Base-by-base conservation (phyloP, 2,113 vertebrate species). In the Phodopus roborovskii region DNA sequence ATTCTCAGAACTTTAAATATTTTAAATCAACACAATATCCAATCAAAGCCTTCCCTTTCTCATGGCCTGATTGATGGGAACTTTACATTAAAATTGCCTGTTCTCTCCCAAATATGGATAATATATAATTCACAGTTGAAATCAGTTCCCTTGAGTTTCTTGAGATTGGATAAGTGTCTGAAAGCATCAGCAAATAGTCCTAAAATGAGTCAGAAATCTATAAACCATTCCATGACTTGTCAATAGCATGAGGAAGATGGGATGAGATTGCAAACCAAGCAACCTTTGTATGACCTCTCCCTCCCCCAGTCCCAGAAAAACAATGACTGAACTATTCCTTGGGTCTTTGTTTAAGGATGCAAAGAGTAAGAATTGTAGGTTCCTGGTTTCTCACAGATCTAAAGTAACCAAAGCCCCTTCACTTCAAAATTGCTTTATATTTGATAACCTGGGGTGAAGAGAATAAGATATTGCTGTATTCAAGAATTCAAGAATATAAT, bases 101-200 rank as follows among this genome's bases (percentile, higher is more conserved):
- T 94, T 96, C 79, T 84, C 82, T 85, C 74, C 64, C 78, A 95
- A 95, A 96, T 94, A 97, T 95, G 70, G 94, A 94, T 94, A 95
- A 96, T 92, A 96, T 94, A 91, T 97, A 91, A 97, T 94, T 95
- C 83, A 96, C 95, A 96, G 94, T 90, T 89, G 64, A 96, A 95
- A 97, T 92, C 64, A 5, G 22, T 33, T 97, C 97, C 96, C 97
- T 81, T 94, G 97, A 97, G 97, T 92, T 94, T 97, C 95, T 91
- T 81, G 82, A 96, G 92, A 96, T 98, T 97, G 94, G 92, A 92
- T 96, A 97, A 97, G 96, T 94, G 97, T 97, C 97, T 98, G 91
- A 94, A 91, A 97, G 96, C 77, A 97, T 97, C 94, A 97, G 95
- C 96, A 97, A 98, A 97, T 86, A 93, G 88, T 70, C 74, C 95